Percentiles rank a stretch among this genome's conserved stretches.
Conservation (phyloP, 2,888 invertebrate genomes). For the Entomobrya proxima region DNA sequence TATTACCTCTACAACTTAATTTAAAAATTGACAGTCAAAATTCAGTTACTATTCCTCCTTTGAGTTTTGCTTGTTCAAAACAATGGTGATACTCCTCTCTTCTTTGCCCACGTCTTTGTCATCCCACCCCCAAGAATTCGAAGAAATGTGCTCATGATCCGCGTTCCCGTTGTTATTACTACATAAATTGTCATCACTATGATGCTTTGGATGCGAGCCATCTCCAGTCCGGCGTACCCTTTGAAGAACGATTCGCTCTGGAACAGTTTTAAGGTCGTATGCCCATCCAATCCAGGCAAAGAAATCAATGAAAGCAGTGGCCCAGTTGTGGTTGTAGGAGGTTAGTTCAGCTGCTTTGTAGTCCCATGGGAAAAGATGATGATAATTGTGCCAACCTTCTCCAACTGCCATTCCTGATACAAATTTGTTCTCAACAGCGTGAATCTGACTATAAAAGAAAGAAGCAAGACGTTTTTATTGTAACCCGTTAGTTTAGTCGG, state of each 20-base stretch:
- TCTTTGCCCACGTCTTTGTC: conserved; percentile 80
- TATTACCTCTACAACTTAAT: no score
- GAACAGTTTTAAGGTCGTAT: conserved; percentile 89
- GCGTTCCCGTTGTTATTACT: conserved; percentile 47
- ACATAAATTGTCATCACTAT: neutral
- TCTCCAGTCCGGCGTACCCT: conserved; percentile 86
- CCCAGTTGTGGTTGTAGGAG: conserved; percentile 76
- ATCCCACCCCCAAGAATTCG: conserved; percentile 88
- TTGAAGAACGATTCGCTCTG: conserved; percentile 83
- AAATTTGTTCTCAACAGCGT: conserved; percentile 86
- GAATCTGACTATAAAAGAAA: conserved; percentile 82
- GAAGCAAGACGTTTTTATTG: neutral
- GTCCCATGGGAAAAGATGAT: conserved; percentile 90
- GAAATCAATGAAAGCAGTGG: conserved; percentile 79
- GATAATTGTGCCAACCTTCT: conserved; percentile 93
- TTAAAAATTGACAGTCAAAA: neutral
- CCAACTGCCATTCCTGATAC: conserved; percentile 86
- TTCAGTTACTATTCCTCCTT: neutral
- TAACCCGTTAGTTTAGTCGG: no score
- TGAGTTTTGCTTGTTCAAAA: conserved; percentile 32
- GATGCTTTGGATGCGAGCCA: conserved; percentile 80
- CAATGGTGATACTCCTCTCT: conserved; percentile 44
- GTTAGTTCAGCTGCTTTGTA: conserved; percentile 80
- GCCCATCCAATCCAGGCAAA: conserved; percentile 88
- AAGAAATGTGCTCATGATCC: conserved; percentile 78